Base-by-base conservation (phyloP, 2,888 invertebrate species). In the Amiota communis region DNA sequence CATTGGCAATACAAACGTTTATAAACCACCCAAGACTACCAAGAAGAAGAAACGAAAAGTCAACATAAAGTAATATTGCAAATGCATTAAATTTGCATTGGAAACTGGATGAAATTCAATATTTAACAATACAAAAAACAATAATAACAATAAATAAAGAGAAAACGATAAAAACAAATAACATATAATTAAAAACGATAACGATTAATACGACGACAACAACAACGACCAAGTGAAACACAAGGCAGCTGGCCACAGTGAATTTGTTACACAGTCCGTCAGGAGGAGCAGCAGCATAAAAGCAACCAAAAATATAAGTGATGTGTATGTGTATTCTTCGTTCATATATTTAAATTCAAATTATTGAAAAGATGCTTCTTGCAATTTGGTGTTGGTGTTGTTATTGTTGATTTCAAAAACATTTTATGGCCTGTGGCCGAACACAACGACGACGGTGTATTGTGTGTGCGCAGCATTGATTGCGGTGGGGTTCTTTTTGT, bases 51-150 rank as follows among this genome's bases (percentile, higher is more conserved):
- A 57, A 57, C 57, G 57, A 57, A 57, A 57, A 57, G 17, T 51
- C n/a, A 51, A 51, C 12, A 51, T n/a, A 51, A 51, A 59, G 12
- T 20, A 59, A 59, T 20, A 20, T 59, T 20, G 59, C 59, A 59
- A 59, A 59, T 59, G 59, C 59, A 59, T 10, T 15, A 59, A 17
- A 17, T 59, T 59, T 59, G 59, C 59, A 59, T 59, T 59, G 10
- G 1, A 9, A 59, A 59, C 15, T 59, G 59, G 23, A 59, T 12
- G 23, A 17, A 59, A 17, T 17, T 17, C 6, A 59, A 17, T 17
- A 20, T 59, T 17, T 17, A 11, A 59, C 59, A 20, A 59, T 20
- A 59, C 15, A 59, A 15, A 11, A 59, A 59, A 20, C 15, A 17
- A 59, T 20, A 59, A 59, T 20, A 11, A 59, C 11, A 59, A n/a